Evolutionary conservation across 1,140 invertebrate species (phyloP).

Genomic region (Thaumetopoea pityocampa): DNA sequence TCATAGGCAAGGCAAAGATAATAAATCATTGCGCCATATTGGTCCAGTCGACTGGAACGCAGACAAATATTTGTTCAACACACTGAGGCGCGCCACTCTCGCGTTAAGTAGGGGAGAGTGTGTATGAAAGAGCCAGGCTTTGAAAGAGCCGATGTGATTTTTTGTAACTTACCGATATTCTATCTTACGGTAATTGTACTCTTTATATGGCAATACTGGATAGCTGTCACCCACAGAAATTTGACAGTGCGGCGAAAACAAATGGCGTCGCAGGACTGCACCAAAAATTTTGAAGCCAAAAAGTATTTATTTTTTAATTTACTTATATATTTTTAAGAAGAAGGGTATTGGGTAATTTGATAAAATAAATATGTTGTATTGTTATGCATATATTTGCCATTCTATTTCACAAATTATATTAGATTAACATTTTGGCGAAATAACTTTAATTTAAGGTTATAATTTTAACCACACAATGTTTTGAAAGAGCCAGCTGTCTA

Average conservation of each 20-base stretch:
- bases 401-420: background rate
- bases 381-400: background rate
- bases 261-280: background rate
- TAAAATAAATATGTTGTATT: background rate
- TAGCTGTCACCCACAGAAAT: background rate
- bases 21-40: too few relatives aligned
- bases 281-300: background rate
- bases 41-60: too few relatives aligned
- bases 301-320: background rate
- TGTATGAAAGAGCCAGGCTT: background rate
- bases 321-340: background rate
- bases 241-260: background rate
- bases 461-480: background rate
- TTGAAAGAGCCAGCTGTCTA: background rate
- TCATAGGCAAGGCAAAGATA: too few relatives aligned
- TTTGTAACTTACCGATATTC: background rate
- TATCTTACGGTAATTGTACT: background rate
- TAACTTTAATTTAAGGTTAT: background rate
- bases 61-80: too few relatives aligned
- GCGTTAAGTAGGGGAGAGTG: slow-evolving; percentile 1
- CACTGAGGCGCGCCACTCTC: too few relatives aligned
- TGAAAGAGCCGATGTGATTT: background rate
- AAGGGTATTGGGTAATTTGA: background rate
- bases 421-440: background rate
- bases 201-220: background rate